Percentiles rank a stretch among this genome's conserved stretches.
Evolutionary conservation across 1,140 invertebrate genomes (phyloP).

Genomic region (Trichoplusia ni): DNA sequence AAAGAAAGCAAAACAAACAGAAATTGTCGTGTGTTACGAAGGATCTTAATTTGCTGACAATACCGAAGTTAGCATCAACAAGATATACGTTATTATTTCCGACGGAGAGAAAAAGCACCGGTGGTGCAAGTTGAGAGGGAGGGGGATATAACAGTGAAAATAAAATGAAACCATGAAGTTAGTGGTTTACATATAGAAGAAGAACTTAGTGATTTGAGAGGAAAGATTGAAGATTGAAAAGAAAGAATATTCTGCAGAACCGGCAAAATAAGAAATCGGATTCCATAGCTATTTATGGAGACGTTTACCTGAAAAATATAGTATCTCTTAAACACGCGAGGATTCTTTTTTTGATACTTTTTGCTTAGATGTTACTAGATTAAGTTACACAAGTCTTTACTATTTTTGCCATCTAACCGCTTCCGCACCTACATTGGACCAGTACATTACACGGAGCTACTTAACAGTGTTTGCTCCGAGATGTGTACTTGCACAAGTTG

Average conservation of each 20-base stretch:
- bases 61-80: slow-evolving; percentile 25
- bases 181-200: no score
- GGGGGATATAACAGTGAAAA: not conserved
- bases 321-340: no score
- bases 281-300: no score
- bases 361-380: no score
- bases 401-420: not conserved
- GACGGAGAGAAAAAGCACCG: not conserved
- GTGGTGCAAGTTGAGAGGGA: not conserved
- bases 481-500: not conserved
- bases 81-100: slow-evolving; percentile 32
- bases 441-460: not conserved
- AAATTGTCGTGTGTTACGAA: not conserved
- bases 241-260: no score
- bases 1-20: not conserved
- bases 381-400: no score
- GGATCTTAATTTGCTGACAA: slow-evolving; percentile 27
- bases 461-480: slow-evolving; percentile 4
- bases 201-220: no score
- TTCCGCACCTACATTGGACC: not conserved
- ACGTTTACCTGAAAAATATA: no score
- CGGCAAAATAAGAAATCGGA: no score
- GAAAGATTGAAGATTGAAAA: no score
- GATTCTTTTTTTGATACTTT: no score
- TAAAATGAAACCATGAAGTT: no score